Base-by-base conservation (phyloP, 2,888 invertebrate species). In the Agonum fuliginosum region DNA sequence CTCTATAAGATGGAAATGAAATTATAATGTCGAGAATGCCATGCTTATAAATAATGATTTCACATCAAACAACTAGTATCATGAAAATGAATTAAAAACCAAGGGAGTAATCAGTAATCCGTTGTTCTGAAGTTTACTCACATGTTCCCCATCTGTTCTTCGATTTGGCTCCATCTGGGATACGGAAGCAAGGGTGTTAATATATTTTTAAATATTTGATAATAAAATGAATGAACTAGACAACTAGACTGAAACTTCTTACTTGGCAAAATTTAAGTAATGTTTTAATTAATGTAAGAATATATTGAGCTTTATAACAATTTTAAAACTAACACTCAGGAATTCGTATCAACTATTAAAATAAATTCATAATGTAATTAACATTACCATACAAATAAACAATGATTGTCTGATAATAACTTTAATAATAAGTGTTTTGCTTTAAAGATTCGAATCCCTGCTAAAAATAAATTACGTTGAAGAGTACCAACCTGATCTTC, bases 401-500 rank as follows among this genome's bases (percentile, higher is more conserved):
- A n/a, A n/a, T n/a, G n/a, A n/a, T n/a, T n/a, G n/a, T n/a, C n/a
- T n/a, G n/a, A n/a, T n/a, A n/a, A n/a, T n/a, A n/a, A n/a, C n/a
- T n/a, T n/a, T n/a, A n/a, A n/a, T n/a, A n/a, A n/a, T n/a, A n/a
- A n/a, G n/a, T n/a, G n/a, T n/a, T 20, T 20, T 48, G 17, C 19
- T 20, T 48, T 48, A 48, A 17, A 19, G 8, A 48, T 17, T 3
- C 48, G 20, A 48, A 17, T 20, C 48, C 48, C 2, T 48, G 20
- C n/a, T 17, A 48, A 22, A 62, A 58, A 34, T 14, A 58, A 12
- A n/a, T 17, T 48, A 48, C 8, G 1, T n/a, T 8, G 12, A 70
- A 22, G 10, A 5, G 19, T 6, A 17, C 70, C 27, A 48, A 98
- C 98, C 93, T 98, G 98, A 88, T 98, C 98, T 87, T 99, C 99